A percentile compares a stretch with the other conserved stretches of the same genome.
Conservation (phyloP, 2,888 invertebrate species). For the Halocaridina rubra region DNA sequence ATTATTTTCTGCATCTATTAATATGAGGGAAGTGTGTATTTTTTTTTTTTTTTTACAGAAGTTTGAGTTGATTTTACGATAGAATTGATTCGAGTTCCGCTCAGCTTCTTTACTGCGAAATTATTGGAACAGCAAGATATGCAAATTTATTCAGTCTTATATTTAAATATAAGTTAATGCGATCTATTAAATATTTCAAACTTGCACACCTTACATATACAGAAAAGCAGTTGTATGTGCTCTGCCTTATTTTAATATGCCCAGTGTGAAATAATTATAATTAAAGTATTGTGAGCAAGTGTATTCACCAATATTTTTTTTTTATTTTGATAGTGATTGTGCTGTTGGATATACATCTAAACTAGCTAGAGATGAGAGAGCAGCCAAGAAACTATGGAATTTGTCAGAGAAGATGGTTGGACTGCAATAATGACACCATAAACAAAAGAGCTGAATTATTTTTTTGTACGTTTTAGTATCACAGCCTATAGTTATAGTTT, state of each 20-base stretch:
- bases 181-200: neutral
- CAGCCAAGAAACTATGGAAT: constrained; percentile 41
- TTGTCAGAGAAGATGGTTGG: constrained; percentile 39
- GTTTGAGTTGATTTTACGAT: too few relatives aligned
- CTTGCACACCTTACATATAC: neutral
- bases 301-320: neutral
- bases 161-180: neutral
- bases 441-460: too few relatives aligned
- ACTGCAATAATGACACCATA: too few relatives aligned
- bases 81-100: too few relatives aligned
- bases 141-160: too few relatives aligned
- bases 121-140: too few relatives aligned
- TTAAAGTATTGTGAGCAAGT: neutral
- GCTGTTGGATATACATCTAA: constrained; percentile 7
- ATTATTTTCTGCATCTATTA: too few relatives aligned
- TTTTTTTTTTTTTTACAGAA: too few relatives aligned
- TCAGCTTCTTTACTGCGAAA: too few relatives aligned
- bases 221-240: neutral
- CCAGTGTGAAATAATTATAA: neutral
- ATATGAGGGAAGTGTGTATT: too few relatives aligned
- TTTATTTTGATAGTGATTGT: constrained; percentile 40
- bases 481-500: too few relatives aligned
- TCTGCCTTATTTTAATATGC: neutral
- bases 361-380: constrained; percentile 23
- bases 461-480: too few relatives aligned